Base-by-base conservation (phyloP, 2,113 vertebrate genomes). In the Indicator indicator region DNA sequence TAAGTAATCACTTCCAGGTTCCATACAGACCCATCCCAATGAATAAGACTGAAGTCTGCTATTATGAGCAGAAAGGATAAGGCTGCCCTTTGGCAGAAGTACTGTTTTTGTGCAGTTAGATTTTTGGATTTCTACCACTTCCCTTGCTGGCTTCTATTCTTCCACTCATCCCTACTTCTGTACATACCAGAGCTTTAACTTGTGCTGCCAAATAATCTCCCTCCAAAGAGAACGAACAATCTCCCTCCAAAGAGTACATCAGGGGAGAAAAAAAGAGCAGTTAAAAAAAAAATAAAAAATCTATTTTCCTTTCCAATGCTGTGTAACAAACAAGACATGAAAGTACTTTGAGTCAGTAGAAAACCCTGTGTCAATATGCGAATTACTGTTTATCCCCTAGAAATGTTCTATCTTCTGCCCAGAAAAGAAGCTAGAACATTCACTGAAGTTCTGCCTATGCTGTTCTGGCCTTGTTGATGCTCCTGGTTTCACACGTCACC, bases 1-100 rank as follows among this genome's bases (percentile, higher is more conserved):
- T 95, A 81, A 85, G 74, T 69, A 96, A 96, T 95, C 62, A 59
- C 50, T 96, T 94, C 81, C 77, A 96, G 71, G 67, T 92, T 93
- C 46, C 69, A 33, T 28, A 71, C 63, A 92, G 77, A 91, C 55
- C 50, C 73, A 88, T 85, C 32, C 72, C 52, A 60, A 77, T 77
- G 77, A 89, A 30, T 54, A 78, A 92, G 56, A 65, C 56, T 67
- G 54, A 71, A 84, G 56, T 75, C 76, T 87, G 68, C 64, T 86
- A 44, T 85, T 93, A 82, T 3, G 14, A 87, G 19, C 52, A 95
- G 38, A 93, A 86, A 80, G 60, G n/a, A 86, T 80, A 90, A 91
- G 91, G 87, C 54, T 86, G 58, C 54, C 64, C 42, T 90, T 96
- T 84, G 72, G 82, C 72, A 95, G 54, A 88, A 83, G 40, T 75